Evolutionary conservation across 2,797 vertebrate genomes (phyloP).

Genomic region (Falco novaeseelandiae): DNA sequence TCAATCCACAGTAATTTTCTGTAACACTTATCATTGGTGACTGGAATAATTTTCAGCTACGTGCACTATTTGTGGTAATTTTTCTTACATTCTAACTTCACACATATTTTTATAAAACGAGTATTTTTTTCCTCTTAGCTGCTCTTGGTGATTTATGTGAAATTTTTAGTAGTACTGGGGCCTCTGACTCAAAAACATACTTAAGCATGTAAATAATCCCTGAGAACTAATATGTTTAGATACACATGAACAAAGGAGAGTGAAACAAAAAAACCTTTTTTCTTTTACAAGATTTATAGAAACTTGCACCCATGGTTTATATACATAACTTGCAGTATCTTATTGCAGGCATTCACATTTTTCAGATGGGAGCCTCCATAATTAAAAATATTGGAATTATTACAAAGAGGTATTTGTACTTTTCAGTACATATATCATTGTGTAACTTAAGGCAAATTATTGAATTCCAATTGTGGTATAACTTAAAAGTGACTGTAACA

Average conservation of each 20-base stretch:
- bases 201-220: not conserved
- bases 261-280: not conserved
- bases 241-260: not conserved
- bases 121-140: not conserved
- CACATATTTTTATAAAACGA: not conserved
- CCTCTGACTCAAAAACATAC: not conserved
- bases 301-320: not conserved
- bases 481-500: not conserved
- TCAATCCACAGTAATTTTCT: conserved; percentile 22
- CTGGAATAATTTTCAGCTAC: conserved; percentile 43
- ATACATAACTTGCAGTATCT: not conserved
- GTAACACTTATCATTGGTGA: conserved; percentile 11
- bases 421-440: not conserved
- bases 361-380: not conserved
- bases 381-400: not conserved
- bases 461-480: not conserved
- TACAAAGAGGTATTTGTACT: not conserved
- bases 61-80: not conserved
- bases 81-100: not conserved
- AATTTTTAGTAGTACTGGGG: not conserved
- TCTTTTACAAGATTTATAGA: not conserved
- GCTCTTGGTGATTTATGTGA: not conserved
- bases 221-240: not conserved
- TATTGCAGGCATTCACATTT: not conserved
- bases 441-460: not conserved